phyloP scores from a whole-genome alignment of 1,140 invertebrate species.

The Aphelenchoides avenae region DNA sequence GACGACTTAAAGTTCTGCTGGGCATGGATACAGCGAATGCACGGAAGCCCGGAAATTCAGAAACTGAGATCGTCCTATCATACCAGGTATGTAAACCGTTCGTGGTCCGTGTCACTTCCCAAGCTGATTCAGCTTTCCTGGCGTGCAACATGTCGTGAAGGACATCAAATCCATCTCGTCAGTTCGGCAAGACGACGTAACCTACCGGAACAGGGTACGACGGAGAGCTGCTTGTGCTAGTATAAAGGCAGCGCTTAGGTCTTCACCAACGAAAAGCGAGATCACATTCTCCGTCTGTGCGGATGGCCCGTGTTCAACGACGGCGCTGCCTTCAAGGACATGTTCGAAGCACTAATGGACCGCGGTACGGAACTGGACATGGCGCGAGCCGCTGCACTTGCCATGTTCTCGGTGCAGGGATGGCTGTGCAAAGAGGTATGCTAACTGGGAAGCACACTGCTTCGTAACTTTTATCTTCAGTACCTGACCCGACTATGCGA shows the following conservation, averaged over 20 bases:
- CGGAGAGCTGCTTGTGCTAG: constrained; percentile 11
- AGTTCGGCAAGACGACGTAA: constrained; percentile 30
- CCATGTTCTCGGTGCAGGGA: constrained; percentile 33
- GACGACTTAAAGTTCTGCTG: no score
- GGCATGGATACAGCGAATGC: no score
- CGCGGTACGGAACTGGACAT: constrained; percentile 16
- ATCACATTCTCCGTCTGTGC: constrained; percentile 39
- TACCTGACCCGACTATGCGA: not conserved
- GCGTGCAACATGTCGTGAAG: constrained; percentile 20
- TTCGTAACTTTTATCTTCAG: constrained; percentile 7
- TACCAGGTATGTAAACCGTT: no score
- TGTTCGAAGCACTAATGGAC: constrained; percentile 21
- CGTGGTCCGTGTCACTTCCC: no score
- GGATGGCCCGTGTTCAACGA: constrained; percentile 41
- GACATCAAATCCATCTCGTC: constrained; percentile 24
- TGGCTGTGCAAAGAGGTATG: constrained; percentile 32
- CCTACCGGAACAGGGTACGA: constrained; percentile 31
- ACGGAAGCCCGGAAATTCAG: no score
- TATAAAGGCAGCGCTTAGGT: constrained; percentile 21
- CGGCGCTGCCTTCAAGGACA: constrained; percentile 5
- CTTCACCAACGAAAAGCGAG: constrained; percentile 38
- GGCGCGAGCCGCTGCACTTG: constrained; percentile 29
- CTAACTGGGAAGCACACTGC: not conserved
- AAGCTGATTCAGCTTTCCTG: constrained; percentile 25
- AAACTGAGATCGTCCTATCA: no score